Conservation (phyloP, 23 tunicate species). For the Oikopleura vanhoeffeni region DNA sequence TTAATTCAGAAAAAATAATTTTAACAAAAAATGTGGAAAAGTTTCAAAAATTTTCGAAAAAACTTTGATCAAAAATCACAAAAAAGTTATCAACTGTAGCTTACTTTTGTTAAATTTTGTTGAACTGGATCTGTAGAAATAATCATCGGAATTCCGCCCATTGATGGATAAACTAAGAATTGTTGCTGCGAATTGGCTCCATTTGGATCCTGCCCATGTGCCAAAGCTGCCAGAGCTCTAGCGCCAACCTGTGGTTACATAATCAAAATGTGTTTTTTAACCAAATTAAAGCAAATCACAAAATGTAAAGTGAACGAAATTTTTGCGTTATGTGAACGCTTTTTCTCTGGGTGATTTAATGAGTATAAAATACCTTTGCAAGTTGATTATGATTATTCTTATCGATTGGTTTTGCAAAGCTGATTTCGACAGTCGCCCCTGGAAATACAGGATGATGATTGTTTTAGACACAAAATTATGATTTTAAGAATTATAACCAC, state of each 20-base stretch:
- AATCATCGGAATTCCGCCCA: not conserved
- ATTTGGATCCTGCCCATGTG: not conserved
- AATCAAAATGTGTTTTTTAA: not conserved
- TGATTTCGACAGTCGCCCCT: slow-evolving; percentile 66
- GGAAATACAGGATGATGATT: too few species aligned
- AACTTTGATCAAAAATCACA: too few species aligned
- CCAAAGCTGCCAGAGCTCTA: slow-evolving; percentile 36
- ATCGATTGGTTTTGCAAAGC: slow-evolving; percentile 93
- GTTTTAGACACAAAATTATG: too few species aligned
- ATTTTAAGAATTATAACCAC: too few species aligned
- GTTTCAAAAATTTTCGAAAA: too few species aligned
- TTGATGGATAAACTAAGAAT: not conserved
- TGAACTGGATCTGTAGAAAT: not conserved
- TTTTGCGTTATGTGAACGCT: too few species aligned
- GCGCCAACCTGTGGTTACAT: slow-evolving; percentile 44
- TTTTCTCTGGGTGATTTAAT: too few species aligned
- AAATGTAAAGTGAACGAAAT: not conserved
- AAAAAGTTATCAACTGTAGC: too few species aligned
- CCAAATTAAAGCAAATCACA: not conserved
- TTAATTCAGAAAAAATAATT: too few species aligned
- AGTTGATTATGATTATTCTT: slow-evolving; percentile 77
- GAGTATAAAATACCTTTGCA: slow-evolving; percentile 35
- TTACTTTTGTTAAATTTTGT: not conserved
- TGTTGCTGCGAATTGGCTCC: not conserved
- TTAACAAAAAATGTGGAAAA: too few species aligned